A percentile compares a stretch with the other conserved stretches of the same genome.
Conservation (phyloP, 2,113 vertebrate genomes). For the Tauraco erythrolophus region DNA sequence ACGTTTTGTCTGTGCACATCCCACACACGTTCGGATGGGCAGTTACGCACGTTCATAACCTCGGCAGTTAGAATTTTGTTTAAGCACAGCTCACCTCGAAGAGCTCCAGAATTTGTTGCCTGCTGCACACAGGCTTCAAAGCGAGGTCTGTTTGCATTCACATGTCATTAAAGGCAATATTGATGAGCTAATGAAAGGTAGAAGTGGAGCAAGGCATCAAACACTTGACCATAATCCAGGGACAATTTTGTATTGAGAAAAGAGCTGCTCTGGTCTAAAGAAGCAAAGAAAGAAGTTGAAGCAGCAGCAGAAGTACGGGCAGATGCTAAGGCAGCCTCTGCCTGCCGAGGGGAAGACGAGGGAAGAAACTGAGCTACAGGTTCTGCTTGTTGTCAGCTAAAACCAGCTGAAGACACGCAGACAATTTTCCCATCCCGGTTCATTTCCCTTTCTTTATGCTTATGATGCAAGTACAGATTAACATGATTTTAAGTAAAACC, state of each 20-base stretch:
- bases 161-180: not conserved
- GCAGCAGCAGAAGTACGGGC: not conserved
- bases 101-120: not conserved
- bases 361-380: conserved; percentile 2
- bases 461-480: not conserved
- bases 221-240: not conserved
- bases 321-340: not conserved
- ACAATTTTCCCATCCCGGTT: conserved; percentile 2
- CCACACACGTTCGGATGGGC: not conserved
- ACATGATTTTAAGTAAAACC: not conserved
- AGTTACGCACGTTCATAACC: not conserved
- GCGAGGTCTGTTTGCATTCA: not conserved
- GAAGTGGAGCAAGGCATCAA: not conserved
- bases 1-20: not conserved
- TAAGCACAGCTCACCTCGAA: not conserved
- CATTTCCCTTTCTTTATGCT: conserved; percentile 36
- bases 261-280: not conserved
- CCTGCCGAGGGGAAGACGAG: not conserved
- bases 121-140: not conserved
- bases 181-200: not conserved
- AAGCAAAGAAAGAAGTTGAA: conserved; percentile 5
- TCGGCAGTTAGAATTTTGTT: not conserved
- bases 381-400: conserved; percentile 42
- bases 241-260: not conserved
- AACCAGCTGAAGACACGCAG: not conserved